Percentiles rank a stretch among this genome's conserved stretches.
Conservation (phyloP, 2,797 vertebrate species). For the Antrozous pallidus region DNA sequence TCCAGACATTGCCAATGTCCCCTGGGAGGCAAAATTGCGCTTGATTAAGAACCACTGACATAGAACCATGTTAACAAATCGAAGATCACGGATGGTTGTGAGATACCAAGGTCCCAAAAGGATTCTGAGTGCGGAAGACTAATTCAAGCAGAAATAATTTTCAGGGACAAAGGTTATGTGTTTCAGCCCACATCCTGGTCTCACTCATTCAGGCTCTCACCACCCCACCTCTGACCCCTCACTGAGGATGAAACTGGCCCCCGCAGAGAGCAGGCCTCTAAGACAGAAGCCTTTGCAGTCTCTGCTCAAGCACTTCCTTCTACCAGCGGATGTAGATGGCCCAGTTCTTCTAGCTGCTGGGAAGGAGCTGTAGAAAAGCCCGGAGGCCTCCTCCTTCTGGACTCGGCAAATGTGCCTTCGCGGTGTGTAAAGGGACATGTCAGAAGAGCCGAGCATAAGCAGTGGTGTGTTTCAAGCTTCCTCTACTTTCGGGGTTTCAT, state of each 20-base stretch:
- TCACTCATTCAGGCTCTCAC: neutral
- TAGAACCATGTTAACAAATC: neutral
- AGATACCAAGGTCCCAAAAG: neutral
- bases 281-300: neutral
- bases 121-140: neutral
- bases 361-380: neutral
- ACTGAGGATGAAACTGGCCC: neutral
- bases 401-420: neutral
- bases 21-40: neutral
- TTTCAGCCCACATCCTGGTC: neutral
- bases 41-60: neutral
- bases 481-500: neutral
- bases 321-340: neutral
- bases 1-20: neutral
- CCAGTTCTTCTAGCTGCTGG: neutral
- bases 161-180: neutral
- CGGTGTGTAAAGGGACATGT: neutral
- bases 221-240: too few relatives aligned
- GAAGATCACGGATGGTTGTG: neutral
- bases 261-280: neutral
- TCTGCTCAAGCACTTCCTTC: neutral
- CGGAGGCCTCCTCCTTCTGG: neutral
- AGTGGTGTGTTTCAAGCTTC: neutral
- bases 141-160: neutral
- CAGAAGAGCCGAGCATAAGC: neutral